Evolutionary conservation across 2,888 invertebrate species (phyloP).

Genomic region (Nomada flava): DNA sequence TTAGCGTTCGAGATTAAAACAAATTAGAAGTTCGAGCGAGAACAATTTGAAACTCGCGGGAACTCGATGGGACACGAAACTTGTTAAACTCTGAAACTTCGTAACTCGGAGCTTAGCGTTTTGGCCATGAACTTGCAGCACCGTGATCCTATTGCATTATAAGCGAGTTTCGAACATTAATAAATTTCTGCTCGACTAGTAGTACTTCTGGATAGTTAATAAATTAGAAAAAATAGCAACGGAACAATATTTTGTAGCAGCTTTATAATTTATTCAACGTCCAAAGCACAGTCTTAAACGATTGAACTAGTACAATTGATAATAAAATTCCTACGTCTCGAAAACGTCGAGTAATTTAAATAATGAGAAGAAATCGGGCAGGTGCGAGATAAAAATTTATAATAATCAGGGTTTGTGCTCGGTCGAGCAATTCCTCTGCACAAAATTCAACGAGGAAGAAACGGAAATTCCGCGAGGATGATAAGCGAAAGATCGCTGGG

Average conservation of each 20-base stretch:
- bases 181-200: neutral
- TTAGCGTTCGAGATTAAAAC: slow-evolving; percentile 28
- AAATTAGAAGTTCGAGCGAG: slow-evolving; percentile 23
- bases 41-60: slow-evolving; percentile 29
- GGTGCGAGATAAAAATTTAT: neutral
- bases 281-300: too few relatives aligned
- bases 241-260: too few relatives aligned
- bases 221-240: neutral
- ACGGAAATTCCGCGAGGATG: neutral
- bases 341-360: too few relatives aligned
- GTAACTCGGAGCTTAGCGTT: slow-evolving; percentile 25
- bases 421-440: neutral
- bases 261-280: too few relatives aligned
- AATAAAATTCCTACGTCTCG: too few relatives aligned
- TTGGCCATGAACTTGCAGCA: slow-evolving; percentile 29
- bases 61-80: slow-evolving; percentile 25
- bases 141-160: slow-evolving; percentile 14
- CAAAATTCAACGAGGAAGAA: neutral
- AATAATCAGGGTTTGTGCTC: neutral
- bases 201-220: neutral
- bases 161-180: slow-evolving; percentile 4
- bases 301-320: neutral
- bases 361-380: too few relatives aligned
- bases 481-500: neutral
- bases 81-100: slow-evolving; percentile 42